These are phyloP conservation scores for Calameuta idolon DNA, from an alignment of 2,888 invertebrate genomes.

Conservation along the genomic window DNA sequence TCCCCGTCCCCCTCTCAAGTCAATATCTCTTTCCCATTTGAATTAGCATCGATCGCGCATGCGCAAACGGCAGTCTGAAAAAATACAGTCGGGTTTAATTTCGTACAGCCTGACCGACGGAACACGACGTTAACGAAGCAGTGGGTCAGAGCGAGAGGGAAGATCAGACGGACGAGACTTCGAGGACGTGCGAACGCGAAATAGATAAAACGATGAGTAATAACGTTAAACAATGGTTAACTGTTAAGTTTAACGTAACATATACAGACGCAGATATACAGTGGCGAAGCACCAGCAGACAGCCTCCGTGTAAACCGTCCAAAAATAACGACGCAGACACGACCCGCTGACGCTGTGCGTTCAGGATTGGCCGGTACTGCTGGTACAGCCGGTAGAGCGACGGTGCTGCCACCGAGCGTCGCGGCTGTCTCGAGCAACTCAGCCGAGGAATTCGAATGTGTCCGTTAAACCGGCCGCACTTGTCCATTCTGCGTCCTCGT, in stretches of 20 bases:
- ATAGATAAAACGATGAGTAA: constrained; percentile 17
- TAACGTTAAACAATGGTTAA: constrained; percentile 22
- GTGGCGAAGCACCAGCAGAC: neutral
- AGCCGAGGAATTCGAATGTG: too few species aligned
- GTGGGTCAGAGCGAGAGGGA: neutral
- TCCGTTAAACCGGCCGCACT: too few species aligned
- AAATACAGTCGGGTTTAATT: too few species aligned
- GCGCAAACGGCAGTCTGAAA: too few species aligned
- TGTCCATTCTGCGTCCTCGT: too few species aligned
- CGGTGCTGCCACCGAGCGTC: too few species aligned
- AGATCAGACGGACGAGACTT: neutral
- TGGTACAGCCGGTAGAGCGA: too few species aligned
- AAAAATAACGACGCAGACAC: constrained; percentile 16
- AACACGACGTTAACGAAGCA: too few species aligned
- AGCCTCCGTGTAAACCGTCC: constrained; percentile 17
- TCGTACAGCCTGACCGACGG: too few species aligned
- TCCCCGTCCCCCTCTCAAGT: neutral
- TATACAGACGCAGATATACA: constrained; percentile 13
- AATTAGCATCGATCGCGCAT: too few species aligned
- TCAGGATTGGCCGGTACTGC: neutral
- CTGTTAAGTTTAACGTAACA: constrained; percentile 23
- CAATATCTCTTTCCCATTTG: too few species aligned
- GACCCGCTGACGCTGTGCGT: neutral
- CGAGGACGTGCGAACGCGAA: neutral
- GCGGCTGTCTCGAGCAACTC: too few species aligned